Evolutionary conservation across 2,888 invertebrate species (phyloP).

Genomic region (Acanthosepion pharaonis): DNA sequence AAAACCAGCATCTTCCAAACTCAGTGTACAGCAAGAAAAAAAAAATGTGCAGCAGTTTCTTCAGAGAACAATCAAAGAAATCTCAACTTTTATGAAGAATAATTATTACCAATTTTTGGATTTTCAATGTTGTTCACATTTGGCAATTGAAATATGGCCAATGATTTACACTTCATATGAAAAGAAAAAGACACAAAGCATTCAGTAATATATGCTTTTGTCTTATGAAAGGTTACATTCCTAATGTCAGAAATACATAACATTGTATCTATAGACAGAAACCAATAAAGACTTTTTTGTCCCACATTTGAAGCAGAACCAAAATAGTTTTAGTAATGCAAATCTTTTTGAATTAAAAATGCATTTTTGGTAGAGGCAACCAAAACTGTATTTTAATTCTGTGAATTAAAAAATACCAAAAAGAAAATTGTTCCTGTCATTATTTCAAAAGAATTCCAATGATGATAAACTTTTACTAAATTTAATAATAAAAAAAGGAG

Average conservation of each 20-base stretch:
- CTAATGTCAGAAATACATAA: not conserved
- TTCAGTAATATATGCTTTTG: not conserved
- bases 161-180: not conserved
- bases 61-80: too few species aligned
- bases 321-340: not conserved
- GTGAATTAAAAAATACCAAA: too few species aligned
- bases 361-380: too few species aligned
- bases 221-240: not conserved
- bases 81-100: not conserved
- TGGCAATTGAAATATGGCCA: not conserved
- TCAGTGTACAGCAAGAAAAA: too few species aligned
- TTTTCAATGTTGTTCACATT: not conserved
- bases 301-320: not conserved
- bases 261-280: not conserved
- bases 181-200: not conserved
- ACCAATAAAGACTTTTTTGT: not conserved
- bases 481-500: too few species aligned
- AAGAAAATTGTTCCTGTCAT: too few species aligned
- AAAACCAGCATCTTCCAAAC: too few species aligned
- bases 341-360: not conserved
- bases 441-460: too few species aligned
- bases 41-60: too few species aligned
- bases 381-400: too few species aligned
- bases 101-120: not conserved
- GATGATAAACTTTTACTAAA: too few species aligned